Evolutionary conservation across 2,797 vertebrate species (phyloP).

Genomic region (Serranus cabrilla): DNA sequence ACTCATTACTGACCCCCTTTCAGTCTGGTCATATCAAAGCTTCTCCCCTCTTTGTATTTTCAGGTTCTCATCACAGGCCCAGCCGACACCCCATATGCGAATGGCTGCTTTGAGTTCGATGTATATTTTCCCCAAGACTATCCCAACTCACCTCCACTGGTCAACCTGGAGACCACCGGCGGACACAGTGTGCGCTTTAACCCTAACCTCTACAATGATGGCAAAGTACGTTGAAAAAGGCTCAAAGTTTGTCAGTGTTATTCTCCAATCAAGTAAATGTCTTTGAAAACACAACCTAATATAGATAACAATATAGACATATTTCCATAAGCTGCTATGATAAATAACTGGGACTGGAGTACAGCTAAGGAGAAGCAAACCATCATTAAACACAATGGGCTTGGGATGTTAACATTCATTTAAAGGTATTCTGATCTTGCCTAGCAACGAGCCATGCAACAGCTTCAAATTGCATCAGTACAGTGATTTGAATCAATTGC

Average conservation of each 20-base stretch:
- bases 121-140: constrained; percentile 99
- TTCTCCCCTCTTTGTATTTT: neutral
- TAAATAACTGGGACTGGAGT: constrained; percentile 41
- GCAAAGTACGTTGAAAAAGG: constrained; percentile 88
- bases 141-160: constrained; percentile 97
- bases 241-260: neutral
- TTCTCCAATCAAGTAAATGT: neutral
- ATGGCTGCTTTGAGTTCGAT: constrained; percentile 99
- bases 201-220: constrained; percentile 99
- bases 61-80: constrained; percentile 99
- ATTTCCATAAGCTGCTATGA: constrained; percentile 67
- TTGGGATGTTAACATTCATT: constrained; percentile 8
- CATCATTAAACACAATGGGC: constrained; percentile 5
- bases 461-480: neutral
- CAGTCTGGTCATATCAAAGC: neutral
- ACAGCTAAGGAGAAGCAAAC: neutral
- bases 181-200: constrained; percentile 99
- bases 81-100: constrained; percentile 97
- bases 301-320: too few species aligned
- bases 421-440: neutral
- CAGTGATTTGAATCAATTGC: neutral
- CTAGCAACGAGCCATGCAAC: neutral
- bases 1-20: constrained; percentile 32
- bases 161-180: constrained; percentile 98
- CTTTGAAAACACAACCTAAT: too few species aligned